Evolutionary conservation across 1,140 invertebrate species (phyloP), one percentile per base, ranked within the genome.

Genomic region (Solenopsis invicta): DNA sequence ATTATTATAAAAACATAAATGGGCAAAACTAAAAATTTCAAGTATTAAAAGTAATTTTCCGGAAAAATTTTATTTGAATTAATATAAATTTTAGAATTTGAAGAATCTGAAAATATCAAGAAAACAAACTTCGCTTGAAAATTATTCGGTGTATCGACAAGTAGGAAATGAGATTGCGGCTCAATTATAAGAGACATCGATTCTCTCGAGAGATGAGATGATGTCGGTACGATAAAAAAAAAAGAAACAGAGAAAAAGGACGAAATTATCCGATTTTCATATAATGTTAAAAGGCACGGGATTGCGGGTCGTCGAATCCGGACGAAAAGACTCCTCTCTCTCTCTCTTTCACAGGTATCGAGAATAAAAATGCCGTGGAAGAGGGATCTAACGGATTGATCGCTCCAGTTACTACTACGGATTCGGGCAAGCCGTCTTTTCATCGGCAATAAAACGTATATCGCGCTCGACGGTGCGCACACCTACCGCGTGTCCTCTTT

Each of bases 371-470:
- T 75, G 69, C 80, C 29, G 41, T 34, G n/a, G 41, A 84, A 84
- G 80, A 84, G 80, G 69, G 80, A 84, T 84, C 80, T 84, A 75
- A 84, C 80, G 80, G 80, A 87, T 71, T 80, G 85, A 87, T 87
- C 76, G 76, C 66, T 87, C 76, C 66, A 81, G 76, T 71, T 71
- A 87, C 76, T 67, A 24, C 85, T 24, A 18, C 69, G 74, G 67
- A 48, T 72, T 37, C 75, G 52, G 34, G 69, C 80, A 75, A 84
- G 80, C 80, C 80, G 80, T 84, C 80, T 84, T 84, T 84, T 84
- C 80, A 84, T 84, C 80, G 80, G 80, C 80, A 84, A 84, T 84
- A 84, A 84, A 84, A 84, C 80, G 80, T 82, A 82, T 82, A 82
- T 82, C 67, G 69, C 34, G 54, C 37, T 74, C 80, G 52, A 71